Evolutionary conservation across 2,797 vertebrate genomes (phyloP).

Genomic region (Bovichtus diacanthus): DNA sequence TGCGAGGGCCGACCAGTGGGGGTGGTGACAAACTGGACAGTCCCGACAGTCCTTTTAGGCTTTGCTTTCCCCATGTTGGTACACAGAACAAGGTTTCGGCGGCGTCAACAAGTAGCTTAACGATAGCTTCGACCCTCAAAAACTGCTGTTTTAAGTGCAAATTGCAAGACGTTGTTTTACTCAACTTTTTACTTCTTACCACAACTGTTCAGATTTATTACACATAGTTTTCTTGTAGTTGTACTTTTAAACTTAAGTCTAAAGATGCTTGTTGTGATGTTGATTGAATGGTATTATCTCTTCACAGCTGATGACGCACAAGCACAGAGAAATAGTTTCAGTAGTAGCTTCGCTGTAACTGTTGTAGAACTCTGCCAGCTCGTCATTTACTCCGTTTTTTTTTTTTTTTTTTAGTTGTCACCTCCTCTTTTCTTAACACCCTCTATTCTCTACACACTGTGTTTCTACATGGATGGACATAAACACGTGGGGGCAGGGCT

Average conservation of each 20-base stretch:
- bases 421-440: slow-evolving; percentile 38
- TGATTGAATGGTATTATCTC: not conserved
- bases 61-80: slow-evolving; percentile 48
- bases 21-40: slow-evolving; percentile 77
- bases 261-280: not conserved
- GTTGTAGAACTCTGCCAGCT: slow-evolving; percentile 12
- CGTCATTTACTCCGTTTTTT: slow-evolving; percentile 18
- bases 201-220: not conserved
- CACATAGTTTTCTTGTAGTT: not conserved
- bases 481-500: slow-evolving; percentile 25
- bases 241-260: not conserved
- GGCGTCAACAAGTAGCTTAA: slow-evolving; percentile 23
- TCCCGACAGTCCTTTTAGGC: slow-evolving; percentile 55
- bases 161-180: not conserved
- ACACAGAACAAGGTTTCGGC: slow-evolving; percentile 39
- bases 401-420: slow-evolving; percentile 4
- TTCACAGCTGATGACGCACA: not conserved
- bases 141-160: not conserved
- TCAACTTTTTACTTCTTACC: no score
- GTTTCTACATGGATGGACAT: slow-evolving; percentile 43
- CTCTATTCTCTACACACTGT: slow-evolving; percentile 8
- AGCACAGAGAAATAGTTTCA: not conserved
- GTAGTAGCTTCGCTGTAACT: not conserved
- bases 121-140: not conserved
- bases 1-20: slow-evolving; percentile 66